A percentile compares a stretch with the other conserved stretches of the same genome.
Conservation (phyloP, 2,113 vertebrate species). For the Petaurus breviceps region DNA sequence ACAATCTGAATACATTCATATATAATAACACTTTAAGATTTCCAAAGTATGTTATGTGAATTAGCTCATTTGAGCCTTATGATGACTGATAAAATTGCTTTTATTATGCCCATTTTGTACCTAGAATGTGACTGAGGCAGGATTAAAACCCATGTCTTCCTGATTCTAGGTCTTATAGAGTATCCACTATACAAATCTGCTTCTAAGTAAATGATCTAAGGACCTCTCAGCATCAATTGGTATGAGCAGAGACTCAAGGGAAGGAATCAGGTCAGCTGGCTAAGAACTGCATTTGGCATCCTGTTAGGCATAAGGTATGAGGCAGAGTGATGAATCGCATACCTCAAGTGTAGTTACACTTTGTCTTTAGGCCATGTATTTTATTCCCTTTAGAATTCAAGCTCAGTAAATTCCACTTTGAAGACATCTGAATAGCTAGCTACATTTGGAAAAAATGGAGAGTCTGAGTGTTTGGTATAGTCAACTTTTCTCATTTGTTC, state of each 20-base stretch:
- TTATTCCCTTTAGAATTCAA: conserved; percentile 8
- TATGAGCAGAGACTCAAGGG: neutral
- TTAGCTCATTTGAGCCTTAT: neutral
- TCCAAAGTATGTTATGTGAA: neutral
- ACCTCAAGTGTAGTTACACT: neutral
- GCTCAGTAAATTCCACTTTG: neutral
- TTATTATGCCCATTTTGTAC: neutral
- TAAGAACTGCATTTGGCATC: neutral
- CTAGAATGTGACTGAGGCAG: neutral
- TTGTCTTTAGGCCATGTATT: neutral
- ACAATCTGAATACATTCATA: neutral
- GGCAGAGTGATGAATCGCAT: neutral
- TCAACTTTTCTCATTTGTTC: neutral
- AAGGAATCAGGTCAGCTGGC: neutral
- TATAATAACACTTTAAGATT: neutral
- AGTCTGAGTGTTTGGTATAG: neutral
- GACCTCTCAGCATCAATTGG: neutral
- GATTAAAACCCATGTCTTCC: neutral
- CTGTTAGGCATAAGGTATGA: neutral
- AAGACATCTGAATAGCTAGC: neutral
- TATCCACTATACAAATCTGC: neutral
- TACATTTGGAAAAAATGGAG: neutral
- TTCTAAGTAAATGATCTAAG: neutral
- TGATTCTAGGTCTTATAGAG: neutral
- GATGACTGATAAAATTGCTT: neutral